Evolutionary conservation across 1,140 invertebrate species (phyloP), one percentile per base, ranked within the genome.

Genomic region (Musca domestica): DNA sequence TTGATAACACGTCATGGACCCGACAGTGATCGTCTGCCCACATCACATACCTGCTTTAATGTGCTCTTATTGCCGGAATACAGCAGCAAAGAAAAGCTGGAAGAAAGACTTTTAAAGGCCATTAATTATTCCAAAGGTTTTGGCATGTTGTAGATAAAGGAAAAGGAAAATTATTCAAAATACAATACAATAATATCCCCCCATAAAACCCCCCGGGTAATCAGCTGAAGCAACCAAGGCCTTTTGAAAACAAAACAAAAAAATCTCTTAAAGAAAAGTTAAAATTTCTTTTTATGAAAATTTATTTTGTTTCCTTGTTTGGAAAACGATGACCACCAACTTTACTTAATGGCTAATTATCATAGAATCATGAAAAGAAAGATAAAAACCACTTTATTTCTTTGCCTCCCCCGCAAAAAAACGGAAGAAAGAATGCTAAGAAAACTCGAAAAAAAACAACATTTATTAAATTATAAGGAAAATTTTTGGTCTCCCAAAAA

Each of bases 11-110:
- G 90, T 23, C 90, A 93, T 78, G 91, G 91, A 0, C 88, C 91
- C 0, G 91, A 93, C 80, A 91, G 90, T 14, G 91, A 93, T 72
- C 87, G 91, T 25, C 83, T 93, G 73, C 92, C 92, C 34, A 92
- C 91, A 17, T 91, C 91, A 10, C 96, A 98, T 81, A 98, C 96
- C 0, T 99, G 96, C 83, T 98, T 98, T 83, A 98, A 98, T 82
- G 89, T 98, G 2, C 85, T 99, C 12, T 88, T 98, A 67, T 84
- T 99, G 54, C 96, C 96, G 0, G 91, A 94, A 77, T 98, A 98
- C 75, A 87, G 86, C 61, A 90, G 86, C 49, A 90, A 91, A 84
- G 92, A 95, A 67, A 93, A 92, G 81, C 84, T 98, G 20, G 87
- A 90, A 76, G 91, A 94, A 74, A 90, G 96, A 81, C 86, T 98